These are phyloP conservation scores for Ochropleura leucogaster DNA, from an alignment of 2,888 invertebrate species.

Conservation along the genomic window DNA sequence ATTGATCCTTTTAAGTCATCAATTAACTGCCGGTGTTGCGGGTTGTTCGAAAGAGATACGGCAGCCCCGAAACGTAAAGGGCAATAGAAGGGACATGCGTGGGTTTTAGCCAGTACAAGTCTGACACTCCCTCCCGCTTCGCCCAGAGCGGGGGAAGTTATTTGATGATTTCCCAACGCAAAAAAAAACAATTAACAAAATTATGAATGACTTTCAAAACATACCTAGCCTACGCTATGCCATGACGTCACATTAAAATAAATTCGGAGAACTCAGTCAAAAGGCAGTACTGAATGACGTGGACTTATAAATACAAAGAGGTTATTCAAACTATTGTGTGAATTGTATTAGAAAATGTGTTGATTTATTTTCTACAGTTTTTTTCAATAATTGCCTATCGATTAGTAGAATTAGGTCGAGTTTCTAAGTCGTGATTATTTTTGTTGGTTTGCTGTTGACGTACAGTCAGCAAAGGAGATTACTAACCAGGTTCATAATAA, in stretches of 20 bases:
- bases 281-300: constrained; percentile 24
- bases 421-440: neutral
- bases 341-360: constrained; percentile 31
- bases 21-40: no score
- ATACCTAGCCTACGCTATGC: neutral
- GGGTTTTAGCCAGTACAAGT: no score
- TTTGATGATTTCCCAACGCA: no score
- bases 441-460: no score
- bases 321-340: constrained; percentile 46
- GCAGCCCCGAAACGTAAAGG: no score
- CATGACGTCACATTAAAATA: constrained; percentile 39
- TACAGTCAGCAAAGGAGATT: no score
- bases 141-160: no score
- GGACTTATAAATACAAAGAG: constrained; percentile 34
- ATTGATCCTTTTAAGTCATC: no score
- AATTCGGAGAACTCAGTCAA: constrained; percentile 37
- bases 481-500: no score
- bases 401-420: constrained; percentile 45
- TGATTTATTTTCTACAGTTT: constrained; percentile 16
- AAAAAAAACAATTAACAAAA: constrained; percentile 1
- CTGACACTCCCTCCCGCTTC: no score
- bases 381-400: constrained; percentile 45
- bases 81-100: no score
- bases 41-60: no score
- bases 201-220: constrained; percentile 15